Conservation (phyloP, 2,113 vertebrate species). For the Melanerpes aurifrons region DNA sequence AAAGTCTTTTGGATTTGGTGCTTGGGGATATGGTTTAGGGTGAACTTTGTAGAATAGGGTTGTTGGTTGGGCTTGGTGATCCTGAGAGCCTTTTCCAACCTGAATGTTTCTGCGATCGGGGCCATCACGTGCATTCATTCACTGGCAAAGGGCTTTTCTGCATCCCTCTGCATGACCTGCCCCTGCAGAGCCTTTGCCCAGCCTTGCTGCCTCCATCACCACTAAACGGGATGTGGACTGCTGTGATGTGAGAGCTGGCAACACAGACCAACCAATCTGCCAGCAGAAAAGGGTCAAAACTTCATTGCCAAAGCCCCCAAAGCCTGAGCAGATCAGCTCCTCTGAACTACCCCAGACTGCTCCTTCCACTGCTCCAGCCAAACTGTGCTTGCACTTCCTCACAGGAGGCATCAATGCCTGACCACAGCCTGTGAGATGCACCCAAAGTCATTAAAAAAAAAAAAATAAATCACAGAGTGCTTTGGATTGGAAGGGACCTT, state of each 20-base stretch:
- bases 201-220: too few relatives aligned
- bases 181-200: background rate
- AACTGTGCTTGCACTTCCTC: background rate
- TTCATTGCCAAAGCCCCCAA: too few relatives aligned
- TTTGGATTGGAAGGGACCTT: too few relatives aligned
- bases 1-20: too few relatives aligned
- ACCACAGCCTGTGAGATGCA: background rate
- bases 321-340: background rate
- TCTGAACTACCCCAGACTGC: background rate
- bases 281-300: background rate
- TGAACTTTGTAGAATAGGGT: too few relatives aligned
- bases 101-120: too few relatives aligned
- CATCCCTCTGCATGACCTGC: background rate
- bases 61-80: too few relatives aligned
- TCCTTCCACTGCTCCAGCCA: background rate
- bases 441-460: background rate
- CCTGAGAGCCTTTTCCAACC: too few relatives aligned
- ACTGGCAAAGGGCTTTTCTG: background rate
- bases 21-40: too few relatives aligned
- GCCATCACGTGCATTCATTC: background rate
- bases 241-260: background rate
- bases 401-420: background rate
- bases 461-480: background rate
- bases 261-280: fast-evolving
- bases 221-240: too few relatives aligned